Evolutionary conservation across 2,113 vertebrate genomes (phyloP).

Genomic region (Ictalurus furcatus): DNA sequence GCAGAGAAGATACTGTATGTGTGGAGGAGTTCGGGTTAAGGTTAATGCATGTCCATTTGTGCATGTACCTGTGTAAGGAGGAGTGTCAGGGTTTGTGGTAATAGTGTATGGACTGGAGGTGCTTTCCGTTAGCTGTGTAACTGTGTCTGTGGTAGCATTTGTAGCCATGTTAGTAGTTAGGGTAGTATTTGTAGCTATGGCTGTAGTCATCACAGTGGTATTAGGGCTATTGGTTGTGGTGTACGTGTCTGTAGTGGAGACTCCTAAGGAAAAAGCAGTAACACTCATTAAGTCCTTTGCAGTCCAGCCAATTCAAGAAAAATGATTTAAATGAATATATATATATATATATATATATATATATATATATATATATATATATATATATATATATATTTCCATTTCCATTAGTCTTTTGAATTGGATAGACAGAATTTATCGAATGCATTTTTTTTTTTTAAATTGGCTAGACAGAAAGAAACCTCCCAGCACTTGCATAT

Average conservation of each 20-base stretch:
- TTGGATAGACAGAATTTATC: background rate
- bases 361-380: too few relatives aligned
- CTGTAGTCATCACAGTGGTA: conserved; percentile 7
- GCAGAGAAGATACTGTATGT: background rate
- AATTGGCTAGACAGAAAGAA: conserved; percentile 29
- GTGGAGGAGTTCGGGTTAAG: background rate
- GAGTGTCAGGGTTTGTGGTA: background rate
- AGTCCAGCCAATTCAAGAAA: conserved; percentile 19
- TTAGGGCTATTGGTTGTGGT: conserved; percentile 52
- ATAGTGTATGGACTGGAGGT: conserved; percentile 10
- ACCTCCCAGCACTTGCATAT: background rate
- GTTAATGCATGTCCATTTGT: conserved; percentile 13
- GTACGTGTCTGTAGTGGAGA: conserved; percentile 56
- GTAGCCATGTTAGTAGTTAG: background rate
- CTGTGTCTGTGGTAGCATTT: conserved; percentile 33
- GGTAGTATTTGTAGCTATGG: conserved; percentile 23
- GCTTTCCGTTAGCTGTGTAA: conserved; percentile 46
- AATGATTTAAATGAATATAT: too few relatives aligned
- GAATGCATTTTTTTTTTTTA: background rate
- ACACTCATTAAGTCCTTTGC: conserved; percentile 29
- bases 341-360: too few relatives aligned
- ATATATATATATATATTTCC: background rate
- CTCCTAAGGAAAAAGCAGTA: conserved; percentile 65
- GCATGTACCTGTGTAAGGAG: conserved; percentile 54
- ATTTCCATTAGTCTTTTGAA: background rate